Conservation (phyloP, 2,888 invertebrate genomes). For the Minunthozetes semirufus region DNA sequence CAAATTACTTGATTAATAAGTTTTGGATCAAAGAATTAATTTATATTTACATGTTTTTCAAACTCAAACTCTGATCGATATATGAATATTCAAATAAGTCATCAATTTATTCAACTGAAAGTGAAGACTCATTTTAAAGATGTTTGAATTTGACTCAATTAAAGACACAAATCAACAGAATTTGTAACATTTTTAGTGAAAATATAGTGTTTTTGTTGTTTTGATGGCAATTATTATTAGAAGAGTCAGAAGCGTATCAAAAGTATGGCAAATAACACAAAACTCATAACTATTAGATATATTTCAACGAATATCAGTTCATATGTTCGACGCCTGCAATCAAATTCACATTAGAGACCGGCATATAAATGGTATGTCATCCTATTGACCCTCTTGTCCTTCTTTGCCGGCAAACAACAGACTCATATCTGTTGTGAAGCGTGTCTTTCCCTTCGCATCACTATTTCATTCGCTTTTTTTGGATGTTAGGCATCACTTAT, state of each 20-base stretch:
- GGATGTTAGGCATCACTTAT: constrained; percentile 14
- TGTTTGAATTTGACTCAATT: background rate
- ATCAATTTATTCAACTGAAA: background rate
- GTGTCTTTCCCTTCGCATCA: background rate
- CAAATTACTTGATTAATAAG: too few relatives aligned
- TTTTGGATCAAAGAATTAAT: too few relatives aligned
- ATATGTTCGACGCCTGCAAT: constrained; percentile 6
- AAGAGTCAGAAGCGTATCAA: background rate
- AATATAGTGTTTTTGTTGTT: background rate
- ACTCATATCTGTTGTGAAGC: constrained; percentile 15
- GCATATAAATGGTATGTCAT: constrained; percentile 18
- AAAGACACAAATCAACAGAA: background rate
- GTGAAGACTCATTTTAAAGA: background rate
- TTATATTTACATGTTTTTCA: too few relatives aligned
- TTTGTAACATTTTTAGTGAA: background rate
- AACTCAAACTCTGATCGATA: too few relatives aligned
- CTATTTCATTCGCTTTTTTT: constrained; percentile 1
- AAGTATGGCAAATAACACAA: background rate
- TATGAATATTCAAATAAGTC: background rate
- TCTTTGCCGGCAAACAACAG: background rate
- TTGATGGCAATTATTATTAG: background rate
- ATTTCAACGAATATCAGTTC: background rate
- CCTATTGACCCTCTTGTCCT: constrained; percentile 15
- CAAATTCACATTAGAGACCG: constrained; percentile 21
- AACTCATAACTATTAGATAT: background rate